Evolutionary conservation across 2,113 vertebrate species (phyloP), one percentile per base, ranked within the genome.

Genomic region (Picathartes gymnocephalus): DNA sequence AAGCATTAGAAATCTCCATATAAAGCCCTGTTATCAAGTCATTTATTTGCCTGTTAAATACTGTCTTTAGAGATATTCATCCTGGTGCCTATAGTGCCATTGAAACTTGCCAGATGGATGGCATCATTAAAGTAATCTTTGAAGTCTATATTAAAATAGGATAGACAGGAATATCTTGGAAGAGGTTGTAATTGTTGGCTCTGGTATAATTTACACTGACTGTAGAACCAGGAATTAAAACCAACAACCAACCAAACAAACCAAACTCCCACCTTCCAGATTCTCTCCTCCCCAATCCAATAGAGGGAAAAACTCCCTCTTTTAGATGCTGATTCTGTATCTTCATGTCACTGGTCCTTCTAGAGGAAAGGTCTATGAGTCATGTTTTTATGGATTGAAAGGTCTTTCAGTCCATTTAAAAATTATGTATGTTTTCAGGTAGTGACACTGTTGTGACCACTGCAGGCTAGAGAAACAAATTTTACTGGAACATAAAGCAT

Each of bases 211-310:
- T 72, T 86, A 42, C 47, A 37, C 4, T 66, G n/a, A 28, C 11
- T 16, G 2, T 82, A 50, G 13, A 11, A 80, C 5, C 16, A 92
- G 39, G 30, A 79, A 76, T 76, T 40, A 80, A 78, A 92, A 72
- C 17, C 10, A 69, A 23, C 11, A 74, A 79, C n/a, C n/a, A n/a
- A 37, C 5, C 10, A 50, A n/a, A n/a, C 23, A 76, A 86, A 24
- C 22, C 11, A 37, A 53, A 7, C 2, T 7, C 21, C 7, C 5
- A 24, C 12, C 7, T 24, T 31, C 23, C 17, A 40, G 4, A 25
- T 35, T 81, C 1, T 8, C 4, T 3, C 8, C 31, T 64, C 14
- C 4, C 5, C 27, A 68, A 12, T 6, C 2, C 28, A 16, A 27
- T 42, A 24, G n/a, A 30, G 31, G 2, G 5, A 33, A 47, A 69